Evolutionary conservation across 2,797 vertebrate species (phyloP).

Genomic region (Danio jaintianensis): DNA sequence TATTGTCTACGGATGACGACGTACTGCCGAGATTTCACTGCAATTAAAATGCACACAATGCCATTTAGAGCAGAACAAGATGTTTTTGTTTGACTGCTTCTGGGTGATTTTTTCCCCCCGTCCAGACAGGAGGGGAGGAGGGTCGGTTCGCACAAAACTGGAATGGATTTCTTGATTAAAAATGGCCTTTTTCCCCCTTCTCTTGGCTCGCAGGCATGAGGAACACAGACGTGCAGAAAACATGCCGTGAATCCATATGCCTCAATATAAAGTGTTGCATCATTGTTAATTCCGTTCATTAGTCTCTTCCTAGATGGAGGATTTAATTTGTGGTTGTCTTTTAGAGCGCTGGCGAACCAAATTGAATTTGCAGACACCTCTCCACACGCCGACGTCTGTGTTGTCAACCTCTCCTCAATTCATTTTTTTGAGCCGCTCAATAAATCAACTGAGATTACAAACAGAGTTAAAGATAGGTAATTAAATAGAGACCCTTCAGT

Average conservation of each 20-base stretch:
- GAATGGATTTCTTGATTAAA: slow-evolving; percentile 88
- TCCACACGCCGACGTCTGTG: slow-evolving; percentile 59
- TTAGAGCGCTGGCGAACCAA: slow-evolving; percentile 72
- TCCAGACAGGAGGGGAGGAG: slow-evolving; percentile 59
- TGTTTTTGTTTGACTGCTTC: slow-evolving; percentile 84
- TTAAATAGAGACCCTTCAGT: slow-evolving; percentile 64
- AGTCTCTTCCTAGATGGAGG: slow-evolving; percentile 77
- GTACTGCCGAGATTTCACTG: slow-evolving; percentile 84
- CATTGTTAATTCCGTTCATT: slow-evolving; percentile 86
- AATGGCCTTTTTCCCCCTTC: slow-evolving; percentile 73
- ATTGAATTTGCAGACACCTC: slow-evolving; percentile 79
- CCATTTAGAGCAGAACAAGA: slow-evolving; percentile 86
- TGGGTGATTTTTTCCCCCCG: slow-evolving; percentile 79
- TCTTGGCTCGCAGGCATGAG: slow-evolving; percentile 66
- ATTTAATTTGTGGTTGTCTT: slow-evolving; percentile 86
- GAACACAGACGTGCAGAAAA: slow-evolving; percentile 71
- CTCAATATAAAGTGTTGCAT: slow-evolving; percentile 80
- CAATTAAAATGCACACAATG: slow-evolving; percentile 88
- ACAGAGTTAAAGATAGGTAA: slow-evolving; percentile 79
- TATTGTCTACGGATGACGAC: slow-evolving; percentile 64
- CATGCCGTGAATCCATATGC: slow-evolving; percentile 83
- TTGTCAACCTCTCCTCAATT: slow-evolving; percentile 71
- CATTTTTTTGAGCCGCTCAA: slow-evolving; percentile 73
- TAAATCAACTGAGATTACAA: slow-evolving; percentile 83
- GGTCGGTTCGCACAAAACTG: slow-evolving; percentile 73